Evolutionary conservation across 2,888 invertebrate species (phyloP), one percentile per base, ranked within the genome.

Genomic region (Pasiphila rectangulata): DNA sequence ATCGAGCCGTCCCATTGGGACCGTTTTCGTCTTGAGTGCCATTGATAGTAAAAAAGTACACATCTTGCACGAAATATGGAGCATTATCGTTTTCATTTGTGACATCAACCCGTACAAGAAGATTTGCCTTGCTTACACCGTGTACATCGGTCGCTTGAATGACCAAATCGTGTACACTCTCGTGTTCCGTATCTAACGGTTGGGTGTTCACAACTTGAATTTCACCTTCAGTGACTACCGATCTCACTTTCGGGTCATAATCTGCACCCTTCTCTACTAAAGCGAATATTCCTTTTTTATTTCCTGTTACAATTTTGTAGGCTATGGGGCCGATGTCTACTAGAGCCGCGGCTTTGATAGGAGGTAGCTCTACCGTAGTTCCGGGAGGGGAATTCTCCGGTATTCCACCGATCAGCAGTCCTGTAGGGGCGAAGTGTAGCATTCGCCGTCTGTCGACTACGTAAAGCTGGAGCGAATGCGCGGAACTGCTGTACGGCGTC

Each of bases 71-170:
- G 76, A 98, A 97, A 23, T 94, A 90, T 0, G 98, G 98, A 52
- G 94, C 92, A 76, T 98, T 98, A 79, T 98, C 98, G 75, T 98
- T 98, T 75, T 95, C 95, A 72, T 98, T 97, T 15, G 93, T 85
- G 16, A 98, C 91, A 12, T 91, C 91, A 24, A 98, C 90, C 32
- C 90, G 90, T 6, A 98, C 91, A 56, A 93, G 93, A n/a, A 96
- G 93, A 16, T 93, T 92, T 0, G 96, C 95, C 61, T 93, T 94
- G 76, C 96, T 96, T 35, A 95, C 91, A 29, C 94, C 95, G 60
- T 93, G 92, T 16, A 92, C 89, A 71, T 96, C 96, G 6, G 93
- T 92, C 0, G 96, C 97, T 70, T 94, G 94, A 38, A 98, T 90
- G 0, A 94, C 91, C 38, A 97, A 83, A 51, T 92, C 90, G 70